Base-by-base conservation (phyloP, 64 coral and sea anemone species). In the Actinia tenebrosa region DNA sequence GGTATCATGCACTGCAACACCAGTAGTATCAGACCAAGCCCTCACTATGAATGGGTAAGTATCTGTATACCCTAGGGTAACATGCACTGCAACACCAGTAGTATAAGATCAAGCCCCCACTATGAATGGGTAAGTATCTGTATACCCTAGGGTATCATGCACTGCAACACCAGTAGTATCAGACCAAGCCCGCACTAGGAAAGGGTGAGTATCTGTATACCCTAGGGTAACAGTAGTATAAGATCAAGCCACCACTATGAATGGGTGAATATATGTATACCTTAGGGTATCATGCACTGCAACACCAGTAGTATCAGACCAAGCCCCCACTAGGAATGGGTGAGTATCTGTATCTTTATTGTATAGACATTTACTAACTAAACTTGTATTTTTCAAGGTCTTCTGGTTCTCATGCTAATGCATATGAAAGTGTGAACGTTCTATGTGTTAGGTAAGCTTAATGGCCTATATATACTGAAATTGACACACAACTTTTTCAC, bases 341-440 rank as follows among this genome's bases (percentile, higher is more conserved):
- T 79, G 19, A 44, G 77, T 79, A 79, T 79, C 64, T 20, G 3
- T 16, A 15, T 50, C 47, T 4, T 50, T 8, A 50, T 50, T 16
- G 59, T 61, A 72, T 27, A 72, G n/a, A 30, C 42, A 75, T 27
- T 75, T 14, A 75, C 69, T 3, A 11, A 13, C 10, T 22, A 3
- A 7, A 58, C 2, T 16, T 75, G 11, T 75, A 30, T 13, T 75
- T 42, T 75, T 16, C 13, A 75, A 75, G 69, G 69, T 75, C 69
- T 75, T 13, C 23, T 75, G 69, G 69, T 75, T 42, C 9, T 42
- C 83, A 25, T 16, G 9, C 10, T 11, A 85, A 85, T 45, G 54
- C 53, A 17, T 85, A 85, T 64, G 83, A 85, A 64, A 85, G 44
- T 22, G 83, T 85, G 8, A 85, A 85, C 83, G 60, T 85, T 16